Conservation (phyloP, 2,797 vertebrate genomes). For the Ispidina picta region DNA sequence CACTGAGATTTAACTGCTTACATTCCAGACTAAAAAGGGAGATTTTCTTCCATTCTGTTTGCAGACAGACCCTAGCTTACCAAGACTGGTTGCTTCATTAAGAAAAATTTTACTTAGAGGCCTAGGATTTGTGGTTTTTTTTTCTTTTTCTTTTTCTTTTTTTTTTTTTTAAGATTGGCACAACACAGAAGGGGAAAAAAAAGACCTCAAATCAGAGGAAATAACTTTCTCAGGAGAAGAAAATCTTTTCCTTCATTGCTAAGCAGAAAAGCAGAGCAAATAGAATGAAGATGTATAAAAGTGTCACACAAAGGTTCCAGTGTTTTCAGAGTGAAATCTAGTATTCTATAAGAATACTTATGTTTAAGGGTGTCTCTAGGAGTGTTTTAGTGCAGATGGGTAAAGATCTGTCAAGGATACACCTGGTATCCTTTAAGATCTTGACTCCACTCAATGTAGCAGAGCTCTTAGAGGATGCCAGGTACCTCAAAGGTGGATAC, state of each 20-base stretch:
- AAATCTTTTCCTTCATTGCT: not conserved
- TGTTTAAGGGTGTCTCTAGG: not conserved
- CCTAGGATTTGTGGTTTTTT: not conserved
- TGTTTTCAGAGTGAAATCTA: not conserved
- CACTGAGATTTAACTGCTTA: conserved; percentile 53
- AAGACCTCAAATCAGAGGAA: not conserved
- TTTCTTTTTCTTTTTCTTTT: too few relatives aligned
- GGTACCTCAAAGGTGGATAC: not conserved
- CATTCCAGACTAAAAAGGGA: conserved; percentile 62
- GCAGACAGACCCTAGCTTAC: conserved; percentile 32
- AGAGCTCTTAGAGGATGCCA: not conserved
- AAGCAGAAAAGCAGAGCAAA: not conserved
- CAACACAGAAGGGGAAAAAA: not conserved
- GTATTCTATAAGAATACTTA: not conserved
- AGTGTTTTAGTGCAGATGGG: not conserved
- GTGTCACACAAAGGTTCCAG: not conserved
- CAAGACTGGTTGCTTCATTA: conserved; percentile 15
- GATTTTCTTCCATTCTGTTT: conserved; percentile 40
- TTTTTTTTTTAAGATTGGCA: not conserved
- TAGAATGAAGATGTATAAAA: not conserved
- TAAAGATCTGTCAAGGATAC: not conserved
- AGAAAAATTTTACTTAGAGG: conserved; percentile 17
- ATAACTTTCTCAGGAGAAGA: not conserved
- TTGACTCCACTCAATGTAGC: not conserved
- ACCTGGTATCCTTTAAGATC: too few relatives aligned